Conservation (phyloP, 2,797 vertebrate species). For the Hozukius guyotensis region DNA sequence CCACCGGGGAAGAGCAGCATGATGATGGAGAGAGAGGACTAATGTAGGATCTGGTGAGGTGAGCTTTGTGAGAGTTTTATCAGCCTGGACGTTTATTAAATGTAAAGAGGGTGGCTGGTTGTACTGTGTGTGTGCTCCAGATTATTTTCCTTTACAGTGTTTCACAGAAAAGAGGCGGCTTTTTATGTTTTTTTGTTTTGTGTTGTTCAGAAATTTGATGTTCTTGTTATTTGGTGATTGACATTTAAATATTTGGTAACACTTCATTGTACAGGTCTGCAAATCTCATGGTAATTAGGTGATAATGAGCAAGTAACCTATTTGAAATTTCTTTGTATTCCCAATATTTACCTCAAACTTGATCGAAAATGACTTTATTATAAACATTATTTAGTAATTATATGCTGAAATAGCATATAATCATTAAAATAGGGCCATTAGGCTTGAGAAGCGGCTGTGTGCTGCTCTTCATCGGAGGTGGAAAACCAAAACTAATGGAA, state of each 20-base stretch:
- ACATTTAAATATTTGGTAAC: background rate
- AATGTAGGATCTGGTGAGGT: conserved; percentile 4
- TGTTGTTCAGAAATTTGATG: background rate
- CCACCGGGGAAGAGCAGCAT: background rate
- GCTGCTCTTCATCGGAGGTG: no score
- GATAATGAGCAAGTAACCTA: no score
- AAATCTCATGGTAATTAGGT: no score
- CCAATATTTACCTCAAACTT: no score
- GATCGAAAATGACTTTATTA: no score
- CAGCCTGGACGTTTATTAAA: conserved; percentile 1
- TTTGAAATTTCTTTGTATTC: no score
- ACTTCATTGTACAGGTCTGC: no score
- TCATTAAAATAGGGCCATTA: no score
- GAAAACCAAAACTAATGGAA: no score
- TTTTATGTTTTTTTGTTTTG: background rate
- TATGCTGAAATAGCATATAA: no score
- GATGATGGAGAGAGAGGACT: conserved; percentile 17
- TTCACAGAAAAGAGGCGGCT: background rate
- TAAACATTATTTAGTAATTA: no score
- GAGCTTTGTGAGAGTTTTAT: conserved; percentile 1
- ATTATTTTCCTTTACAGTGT: background rate
- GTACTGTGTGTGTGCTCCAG: background rate
- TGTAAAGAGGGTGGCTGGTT: background rate
- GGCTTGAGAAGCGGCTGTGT: no score
- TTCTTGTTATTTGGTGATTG: background rate